Percentiles rank a stretch among this genome's conserved stretches.
Evolutionary conservation across 1,140 invertebrate genomes (phyloP).

Genomic region (Meloidogyne hapla): DNA sequence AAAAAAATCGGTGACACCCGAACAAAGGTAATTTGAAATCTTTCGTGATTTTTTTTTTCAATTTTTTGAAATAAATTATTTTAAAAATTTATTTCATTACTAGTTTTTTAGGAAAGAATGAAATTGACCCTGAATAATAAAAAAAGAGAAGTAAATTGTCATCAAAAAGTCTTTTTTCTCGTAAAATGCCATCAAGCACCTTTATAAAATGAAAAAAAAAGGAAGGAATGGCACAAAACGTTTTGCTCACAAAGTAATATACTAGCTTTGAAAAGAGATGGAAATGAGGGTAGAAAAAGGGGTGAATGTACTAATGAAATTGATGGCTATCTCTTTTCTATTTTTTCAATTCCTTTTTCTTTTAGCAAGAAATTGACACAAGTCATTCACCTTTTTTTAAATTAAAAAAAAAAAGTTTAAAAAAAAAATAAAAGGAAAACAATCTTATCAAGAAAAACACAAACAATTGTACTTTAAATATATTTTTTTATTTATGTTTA

Average conservation of each 20-base stretch:
- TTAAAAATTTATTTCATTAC: too few species aligned
- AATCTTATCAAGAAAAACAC: not conserved
- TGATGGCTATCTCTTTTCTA: not conserved
- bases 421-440: not conserved
- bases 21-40: too few species aligned
- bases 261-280: not conserved
- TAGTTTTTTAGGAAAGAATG: not conserved
- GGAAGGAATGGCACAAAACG: not conserved
- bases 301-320: not conserved
- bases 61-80: too few species aligned
- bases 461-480: too few species aligned
- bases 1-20: too few species aligned
- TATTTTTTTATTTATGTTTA: too few species aligned
- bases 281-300: not conserved
- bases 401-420: not conserved
- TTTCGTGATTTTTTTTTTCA: too few species aligned
- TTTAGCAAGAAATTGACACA: constrained; percentile 1
- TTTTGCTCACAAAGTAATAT: not conserved
- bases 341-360: not conserved
- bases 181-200: not conserved
- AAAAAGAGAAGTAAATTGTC: not conserved
- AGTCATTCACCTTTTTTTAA: not conserved
- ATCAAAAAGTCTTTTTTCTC: not conserved
- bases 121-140: too few species aligned
- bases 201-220: not conserved